phyloP scores from a whole-genome alignment of 2,113 vertebrate genomes.

The Charadrius vociferus region DNA sequence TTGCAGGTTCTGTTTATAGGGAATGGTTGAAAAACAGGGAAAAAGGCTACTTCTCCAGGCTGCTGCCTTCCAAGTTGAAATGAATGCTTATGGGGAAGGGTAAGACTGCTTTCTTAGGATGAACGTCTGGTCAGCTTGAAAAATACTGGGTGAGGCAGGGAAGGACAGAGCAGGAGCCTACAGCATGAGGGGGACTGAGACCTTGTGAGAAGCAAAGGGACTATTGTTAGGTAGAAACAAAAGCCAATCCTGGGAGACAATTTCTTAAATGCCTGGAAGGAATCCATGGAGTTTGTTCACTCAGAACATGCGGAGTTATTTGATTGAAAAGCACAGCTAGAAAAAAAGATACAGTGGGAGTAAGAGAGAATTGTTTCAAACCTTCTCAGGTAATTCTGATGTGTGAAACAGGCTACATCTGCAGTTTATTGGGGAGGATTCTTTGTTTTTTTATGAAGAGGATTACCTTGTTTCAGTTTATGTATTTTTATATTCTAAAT shows the following conservation, averaged over 20 bases:
- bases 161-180: background rate
- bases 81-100: background rate
- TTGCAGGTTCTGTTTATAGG: background rate
- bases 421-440: background rate
- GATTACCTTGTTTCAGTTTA: background rate
- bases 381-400: background rate
- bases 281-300: background rate
- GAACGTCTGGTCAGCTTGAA: background rate
- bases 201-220: background rate
- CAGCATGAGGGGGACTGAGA: background rate
- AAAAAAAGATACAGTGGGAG: background rate
- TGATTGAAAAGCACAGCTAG: background rate
- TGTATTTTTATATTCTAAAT: background rate
- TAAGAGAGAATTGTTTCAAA: background rate
- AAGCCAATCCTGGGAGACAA: background rate
- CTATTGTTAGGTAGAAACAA: background rate
- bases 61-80: background rate
- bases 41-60: background rate
- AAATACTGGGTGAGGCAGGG: accelerated
- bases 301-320: background rate
- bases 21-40: background rate
- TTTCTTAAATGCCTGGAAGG: background rate
- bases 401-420: background rate
- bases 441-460: background rate
- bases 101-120: background rate